These are phyloP conservation scores for Cyphomyrus discorhynchus DNA, from an alignment of 2,113 vertebrate genomes.

Conservation along the genomic window DNA sequence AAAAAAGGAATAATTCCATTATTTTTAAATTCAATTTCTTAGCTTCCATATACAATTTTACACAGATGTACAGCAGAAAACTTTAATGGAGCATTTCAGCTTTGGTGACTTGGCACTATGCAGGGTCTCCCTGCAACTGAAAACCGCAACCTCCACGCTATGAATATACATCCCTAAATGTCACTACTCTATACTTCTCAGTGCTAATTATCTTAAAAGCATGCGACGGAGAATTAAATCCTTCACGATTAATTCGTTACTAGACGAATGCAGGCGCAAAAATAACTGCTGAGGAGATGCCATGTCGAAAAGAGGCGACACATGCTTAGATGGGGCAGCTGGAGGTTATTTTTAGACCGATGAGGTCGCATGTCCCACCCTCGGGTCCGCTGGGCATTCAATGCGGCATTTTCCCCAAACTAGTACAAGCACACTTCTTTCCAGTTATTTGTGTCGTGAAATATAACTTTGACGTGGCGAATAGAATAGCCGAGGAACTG, in stretches of 20 bases:
- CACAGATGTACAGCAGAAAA: background rate
- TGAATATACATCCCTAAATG: background rate
- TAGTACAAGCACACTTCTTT: background rate
- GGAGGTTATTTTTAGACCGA: slow-evolving; percentile 55
- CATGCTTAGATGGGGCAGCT: slow-evolving; percentile 46
- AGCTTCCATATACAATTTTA: background rate
- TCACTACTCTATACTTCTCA: background rate
- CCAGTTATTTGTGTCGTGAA: background rate
- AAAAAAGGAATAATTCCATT: background rate
- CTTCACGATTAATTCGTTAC: background rate
- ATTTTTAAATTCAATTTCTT: background rate
- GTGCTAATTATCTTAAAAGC: background rate
- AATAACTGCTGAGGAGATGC: slow-evolving; percentile 4
- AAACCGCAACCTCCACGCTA: background rate
- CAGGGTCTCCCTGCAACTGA: background rate
- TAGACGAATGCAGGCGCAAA: background rate
- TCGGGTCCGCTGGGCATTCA: background rate
- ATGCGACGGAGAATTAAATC: background rate
- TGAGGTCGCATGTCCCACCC: background rate
- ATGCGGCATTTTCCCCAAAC: background rate
- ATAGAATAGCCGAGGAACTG: background rate
- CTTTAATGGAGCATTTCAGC: background rate
- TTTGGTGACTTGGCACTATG: background rate
- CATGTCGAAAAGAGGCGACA: slow-evolving; percentile 23
- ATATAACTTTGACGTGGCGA: background rate